Base-by-base conservation (phyloP, 2,113 vertebrate species). In the Silurus meridionalis region DNA sequence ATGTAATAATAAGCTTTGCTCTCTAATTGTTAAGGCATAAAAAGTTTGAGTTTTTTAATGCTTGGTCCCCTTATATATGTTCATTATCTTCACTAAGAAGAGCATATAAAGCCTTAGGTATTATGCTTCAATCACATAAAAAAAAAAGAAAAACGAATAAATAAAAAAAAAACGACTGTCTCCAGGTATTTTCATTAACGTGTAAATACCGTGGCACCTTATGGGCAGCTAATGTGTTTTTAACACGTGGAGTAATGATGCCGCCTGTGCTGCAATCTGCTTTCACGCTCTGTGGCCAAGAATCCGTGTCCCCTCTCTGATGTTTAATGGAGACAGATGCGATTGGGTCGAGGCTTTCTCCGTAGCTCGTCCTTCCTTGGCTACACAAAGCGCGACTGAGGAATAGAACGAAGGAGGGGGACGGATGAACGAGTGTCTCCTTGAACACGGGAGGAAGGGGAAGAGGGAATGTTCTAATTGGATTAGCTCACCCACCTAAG, bases 321-420 rank as follows among this genome's bases (percentile, higher is more conserved):
- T 72, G 87, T 88, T 90, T 90, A 88, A 93, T 92, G 84, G 92
- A 90, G 88, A 92, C 87, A 91, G 90, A 91, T 93, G 87, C 69
- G 77, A 90, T 60, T 67, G 81, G 88, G 89, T 90, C 91, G 87
- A 77, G 83, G 37, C 79, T 88, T 87, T 87, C 37, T 37, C 55
- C 79, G 48, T 48, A 80, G 79, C 88, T 82, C 28, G 88, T 85
- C 89, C 89, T 91, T 87, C 46, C 90, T 78, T 17, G 87, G 85
- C 60, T 74, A 82, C 88, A 88, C 89, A 78, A 37, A 82, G 66
- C 84, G 81, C 69, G 82, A 74, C 86, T 57, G 88, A n/a, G 53
- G 28, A 37, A 82, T 28, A 60, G 71, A 75, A 72, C 10, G 66
- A 13, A 58, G 80, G 67, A 57, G 67, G 71, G 37, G 60, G 67